These are phyloP conservation scores for Papio anubis DNA, from an alignment of 2,113 vertebrate genomes.

Conservation along the genomic window DNA sequence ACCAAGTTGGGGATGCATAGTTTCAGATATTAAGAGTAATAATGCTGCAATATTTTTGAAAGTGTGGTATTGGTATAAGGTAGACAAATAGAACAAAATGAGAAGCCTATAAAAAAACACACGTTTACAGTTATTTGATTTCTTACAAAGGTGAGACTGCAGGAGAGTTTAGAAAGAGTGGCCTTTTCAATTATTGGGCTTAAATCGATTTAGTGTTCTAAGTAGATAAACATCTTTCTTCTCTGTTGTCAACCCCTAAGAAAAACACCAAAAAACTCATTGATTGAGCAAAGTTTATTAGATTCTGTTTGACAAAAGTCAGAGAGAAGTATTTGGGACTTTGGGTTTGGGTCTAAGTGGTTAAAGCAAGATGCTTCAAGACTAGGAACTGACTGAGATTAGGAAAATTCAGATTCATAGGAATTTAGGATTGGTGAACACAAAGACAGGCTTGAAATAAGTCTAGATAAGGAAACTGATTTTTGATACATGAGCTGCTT, in stretches of 20 bases:
- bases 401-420: background rate
- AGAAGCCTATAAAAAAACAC: background rate
- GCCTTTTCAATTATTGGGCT: background rate
- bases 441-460: background rate
- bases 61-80: background rate
- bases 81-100: background rate
- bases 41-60: background rate
- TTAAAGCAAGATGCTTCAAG: background rate
- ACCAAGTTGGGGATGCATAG: background rate
- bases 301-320: background rate
- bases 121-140: background rate
- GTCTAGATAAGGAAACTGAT: background rate
- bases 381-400: background rate
- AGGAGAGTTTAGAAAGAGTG: background rate
- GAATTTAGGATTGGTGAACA: background rate
- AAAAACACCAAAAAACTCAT: background rate
- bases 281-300: background rate
- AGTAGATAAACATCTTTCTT: background rate
- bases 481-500: background rate
- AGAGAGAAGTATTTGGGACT: background rate
- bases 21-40: background rate
- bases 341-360: background rate
- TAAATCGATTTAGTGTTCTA: background rate
- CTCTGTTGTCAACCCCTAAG: background rate
- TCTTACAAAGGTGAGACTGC: background rate